Conservation (phyloP, 2,113 vertebrate genomes). For the Pterocles gutturalis region DNA sequence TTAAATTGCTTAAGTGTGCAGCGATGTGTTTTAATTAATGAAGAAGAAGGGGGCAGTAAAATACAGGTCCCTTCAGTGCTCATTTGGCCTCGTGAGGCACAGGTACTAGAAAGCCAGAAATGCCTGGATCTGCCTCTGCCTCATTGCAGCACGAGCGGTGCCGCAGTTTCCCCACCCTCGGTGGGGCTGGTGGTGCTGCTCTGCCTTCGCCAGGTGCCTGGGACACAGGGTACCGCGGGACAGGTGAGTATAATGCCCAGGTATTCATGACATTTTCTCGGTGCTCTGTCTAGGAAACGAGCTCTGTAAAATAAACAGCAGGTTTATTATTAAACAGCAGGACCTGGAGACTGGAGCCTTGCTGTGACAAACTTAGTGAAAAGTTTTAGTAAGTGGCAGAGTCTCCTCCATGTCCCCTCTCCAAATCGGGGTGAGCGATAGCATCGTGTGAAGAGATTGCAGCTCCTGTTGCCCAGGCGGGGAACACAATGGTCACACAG, state of each 20-base stretch:
- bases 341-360: background rate
- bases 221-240: background rate
- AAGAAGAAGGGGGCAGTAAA: slow-evolving; percentile 53
- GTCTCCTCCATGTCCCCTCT: background rate
- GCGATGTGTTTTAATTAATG: slow-evolving; percentile 50
- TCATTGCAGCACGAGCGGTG: background rate
- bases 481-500: background rate
- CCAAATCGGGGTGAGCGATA: fast-evolving
- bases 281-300: slow-evolving; percentile 53
- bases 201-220: background rate
- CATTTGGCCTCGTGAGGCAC: slow-evolving; percentile 13
- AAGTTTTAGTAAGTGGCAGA: background rate
- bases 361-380: background rate
- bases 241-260: background rate
- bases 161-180: background rate
- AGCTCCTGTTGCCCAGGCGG: background rate
- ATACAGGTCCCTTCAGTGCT: slow-evolving; percentile 50
- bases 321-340: slow-evolving; percentile 39
- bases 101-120: slow-evolving; percentile 28
- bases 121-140: slow-evolving; percentile 4
- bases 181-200: background rate
- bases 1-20: slow-evolving; percentile 63
- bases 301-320: slow-evolving; percentile 43
- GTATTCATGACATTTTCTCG: background rate
- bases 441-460: background rate